These are phyloP conservation scores for Sarcophaga rosellei DNA, from an alignment of 2,888 invertebrate species.

Conservation along the genomic window DNA sequence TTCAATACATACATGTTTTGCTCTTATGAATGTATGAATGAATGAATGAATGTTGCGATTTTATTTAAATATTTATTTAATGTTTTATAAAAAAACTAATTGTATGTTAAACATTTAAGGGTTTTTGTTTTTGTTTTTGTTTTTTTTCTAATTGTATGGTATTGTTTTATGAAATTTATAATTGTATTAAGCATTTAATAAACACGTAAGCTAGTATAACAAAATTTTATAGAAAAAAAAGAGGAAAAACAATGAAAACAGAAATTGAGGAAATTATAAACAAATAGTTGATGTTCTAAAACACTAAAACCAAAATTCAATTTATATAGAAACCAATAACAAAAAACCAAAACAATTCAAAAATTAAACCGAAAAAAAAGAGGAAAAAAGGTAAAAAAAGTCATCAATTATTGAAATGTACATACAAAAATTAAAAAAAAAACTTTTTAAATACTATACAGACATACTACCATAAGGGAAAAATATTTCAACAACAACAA, in stretches of 20 bases:
- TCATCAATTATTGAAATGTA: neutral
- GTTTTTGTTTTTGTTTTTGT: neutral
- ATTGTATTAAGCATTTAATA: conserved; percentile 30
- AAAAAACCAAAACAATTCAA: conserved; percentile 19
- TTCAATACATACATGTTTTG: neutral
- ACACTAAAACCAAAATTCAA: neutral
- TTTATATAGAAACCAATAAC: neutral
- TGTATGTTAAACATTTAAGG: neutral
- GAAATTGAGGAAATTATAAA: neutral
- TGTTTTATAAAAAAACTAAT: neutral
- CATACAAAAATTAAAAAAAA: neutral
- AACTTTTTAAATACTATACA: conserved; percentile 35
- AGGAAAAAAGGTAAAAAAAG: neutral
- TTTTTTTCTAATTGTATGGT: conserved; percentile 15
- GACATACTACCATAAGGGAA: conserved; percentile 13
- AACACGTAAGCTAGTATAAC: neutral
- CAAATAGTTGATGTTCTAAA: neutral
- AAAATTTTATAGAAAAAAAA: conserved; percentile 7
- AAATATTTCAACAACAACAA: conserved; percentile 8
- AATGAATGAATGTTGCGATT: conserved; percentile 46
- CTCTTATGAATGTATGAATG: conserved; percentile 36
- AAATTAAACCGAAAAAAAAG: neutral
- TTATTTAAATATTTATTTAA: conserved; percentile 3
- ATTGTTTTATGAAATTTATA: neutral
- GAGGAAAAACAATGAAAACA: conserved; percentile 24